Evolutionary conservation across 2,113 vertebrate species (phyloP).

Genomic region (Amazona guildingii): DNA sequence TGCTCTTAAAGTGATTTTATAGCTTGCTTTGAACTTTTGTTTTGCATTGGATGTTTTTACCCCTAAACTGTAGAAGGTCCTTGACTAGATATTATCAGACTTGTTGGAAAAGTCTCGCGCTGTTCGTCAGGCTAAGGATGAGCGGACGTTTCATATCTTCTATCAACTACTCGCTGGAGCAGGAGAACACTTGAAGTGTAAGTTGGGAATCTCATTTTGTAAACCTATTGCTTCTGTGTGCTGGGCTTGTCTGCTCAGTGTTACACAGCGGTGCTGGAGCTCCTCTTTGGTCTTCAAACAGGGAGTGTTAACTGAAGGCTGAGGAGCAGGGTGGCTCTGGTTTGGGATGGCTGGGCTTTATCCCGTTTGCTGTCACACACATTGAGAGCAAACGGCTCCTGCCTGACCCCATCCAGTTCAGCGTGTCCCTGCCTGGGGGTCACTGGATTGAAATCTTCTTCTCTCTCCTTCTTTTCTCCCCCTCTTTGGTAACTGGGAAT

Average conservation of each 20-base stretch:
- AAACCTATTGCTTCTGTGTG: rapidly evolving
- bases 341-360: neutral
- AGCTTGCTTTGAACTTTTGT: neutral
- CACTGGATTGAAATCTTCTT: neutral
- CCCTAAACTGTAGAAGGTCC: neutral
- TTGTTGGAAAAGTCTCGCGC: conserved; percentile 96
- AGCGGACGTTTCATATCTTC: conserved; percentile 96
- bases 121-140: conserved; percentile 97
- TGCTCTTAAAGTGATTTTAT: neutral
- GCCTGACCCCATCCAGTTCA: neutral
- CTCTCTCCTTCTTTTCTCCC: rapidly evolving
- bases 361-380: neutral
- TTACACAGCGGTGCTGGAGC: rapidly evolving
- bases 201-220: conserved; percentile 14
- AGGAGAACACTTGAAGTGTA: conserved; percentile 93
- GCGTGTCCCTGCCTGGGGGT: neutral
- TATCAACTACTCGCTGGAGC: conserved; percentile 94
- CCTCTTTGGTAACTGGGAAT: neutral
- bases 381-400: neutral
- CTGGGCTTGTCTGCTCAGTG: rapidly evolving
- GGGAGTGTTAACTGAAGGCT: neutral
- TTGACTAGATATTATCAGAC: conserved; percentile 83
- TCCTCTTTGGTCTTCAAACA: neutral
- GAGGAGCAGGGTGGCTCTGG: neutral
- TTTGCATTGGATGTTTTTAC: neutral